Conservation (phyloP, 2,797 vertebrate genomes). For the Enteromius trimaculatus region DNA sequence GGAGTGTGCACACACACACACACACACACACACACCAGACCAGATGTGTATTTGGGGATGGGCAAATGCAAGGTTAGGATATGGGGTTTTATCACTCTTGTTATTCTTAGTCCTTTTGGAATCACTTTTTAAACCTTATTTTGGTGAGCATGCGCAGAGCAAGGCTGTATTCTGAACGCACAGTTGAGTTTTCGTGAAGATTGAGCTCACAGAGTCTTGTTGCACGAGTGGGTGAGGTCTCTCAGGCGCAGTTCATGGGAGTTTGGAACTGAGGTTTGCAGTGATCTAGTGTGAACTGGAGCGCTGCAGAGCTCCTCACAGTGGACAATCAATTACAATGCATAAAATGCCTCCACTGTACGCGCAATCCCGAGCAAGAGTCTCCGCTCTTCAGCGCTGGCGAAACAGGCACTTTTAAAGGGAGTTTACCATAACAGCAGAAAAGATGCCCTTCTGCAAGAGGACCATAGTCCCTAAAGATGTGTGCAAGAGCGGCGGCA, state of each 20-base stretch:
- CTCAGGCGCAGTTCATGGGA: constrained; percentile 12
- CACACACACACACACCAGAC: constrained; percentile 69
- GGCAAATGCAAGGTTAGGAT: constrained; percentile 57
- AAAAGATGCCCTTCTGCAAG: constrained; percentile 80
- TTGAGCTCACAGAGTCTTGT: background rate
- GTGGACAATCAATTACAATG: constrained; percentile 60
- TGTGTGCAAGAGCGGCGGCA: constrained; percentile 73
- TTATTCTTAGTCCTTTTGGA: constrained; percentile 13
- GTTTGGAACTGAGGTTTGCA: constrained; percentile 19
- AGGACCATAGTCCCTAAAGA: constrained; percentile 76
- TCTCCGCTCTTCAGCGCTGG: constrained; percentile 59
- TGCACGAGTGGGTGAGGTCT: constrained; percentile 45
- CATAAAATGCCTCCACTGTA: constrained; percentile 70
- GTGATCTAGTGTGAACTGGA: constrained; percentile 15
- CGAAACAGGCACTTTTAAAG: constrained; percentile 45
- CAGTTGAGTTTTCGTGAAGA: constrained; percentile 14
- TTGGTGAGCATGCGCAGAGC: constrained; percentile 11
- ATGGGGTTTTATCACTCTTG: constrained; percentile 37
- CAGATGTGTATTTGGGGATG: constrained; percentile 75
- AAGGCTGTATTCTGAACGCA: background rate
- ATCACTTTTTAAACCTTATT: background rate
- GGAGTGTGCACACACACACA: constrained; percentile 59
- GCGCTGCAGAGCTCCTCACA: constrained; percentile 61
- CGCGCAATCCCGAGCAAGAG: constrained; percentile 65
- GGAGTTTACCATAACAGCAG: constrained; percentile 44